A percentile compares a stretch with the other conserved stretches of the same genome.
Conservation (phyloP, 2,797 vertebrate species). For the Cuculus canorus region DNA sequence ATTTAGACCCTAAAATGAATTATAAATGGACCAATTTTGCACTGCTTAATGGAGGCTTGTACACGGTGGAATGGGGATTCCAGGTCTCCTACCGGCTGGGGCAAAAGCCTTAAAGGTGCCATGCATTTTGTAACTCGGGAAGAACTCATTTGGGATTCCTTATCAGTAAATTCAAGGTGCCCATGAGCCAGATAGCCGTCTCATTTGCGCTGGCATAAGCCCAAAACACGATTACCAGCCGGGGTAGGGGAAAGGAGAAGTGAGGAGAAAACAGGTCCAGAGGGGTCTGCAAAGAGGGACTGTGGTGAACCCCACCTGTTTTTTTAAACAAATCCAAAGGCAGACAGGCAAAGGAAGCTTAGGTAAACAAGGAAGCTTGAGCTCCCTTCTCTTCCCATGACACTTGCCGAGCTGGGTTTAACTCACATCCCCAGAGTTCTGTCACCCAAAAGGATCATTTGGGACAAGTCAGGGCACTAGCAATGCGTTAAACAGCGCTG, state of each 20-base stretch:
- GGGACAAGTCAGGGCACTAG: neutral
- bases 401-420: neutral
- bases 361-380: neutral
- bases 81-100: neutral
- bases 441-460: too few relatives aligned
- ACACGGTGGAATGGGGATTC: neutral
- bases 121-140: neutral
- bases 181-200: neutral
- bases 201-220: neutral
- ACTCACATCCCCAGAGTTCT: too few relatives aligned
- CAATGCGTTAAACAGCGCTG: neutral
- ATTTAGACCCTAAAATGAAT: conserved; percentile 59
- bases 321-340: neutral
- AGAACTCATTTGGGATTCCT: neutral
- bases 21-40: conserved; percentile 35
- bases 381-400: neutral
- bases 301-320: neutral
- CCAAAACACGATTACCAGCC: neutral
- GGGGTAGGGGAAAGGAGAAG: neutral
- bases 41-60: conserved; percentile 19
- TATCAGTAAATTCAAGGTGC: neutral
- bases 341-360: neutral
- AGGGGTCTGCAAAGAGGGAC: neutral
- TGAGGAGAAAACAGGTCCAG: neutral
- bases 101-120: neutral